Conservation (phyloP, 2,113 vertebrate genomes). For the Hypocryptadius cinnamomeus region DNA sequence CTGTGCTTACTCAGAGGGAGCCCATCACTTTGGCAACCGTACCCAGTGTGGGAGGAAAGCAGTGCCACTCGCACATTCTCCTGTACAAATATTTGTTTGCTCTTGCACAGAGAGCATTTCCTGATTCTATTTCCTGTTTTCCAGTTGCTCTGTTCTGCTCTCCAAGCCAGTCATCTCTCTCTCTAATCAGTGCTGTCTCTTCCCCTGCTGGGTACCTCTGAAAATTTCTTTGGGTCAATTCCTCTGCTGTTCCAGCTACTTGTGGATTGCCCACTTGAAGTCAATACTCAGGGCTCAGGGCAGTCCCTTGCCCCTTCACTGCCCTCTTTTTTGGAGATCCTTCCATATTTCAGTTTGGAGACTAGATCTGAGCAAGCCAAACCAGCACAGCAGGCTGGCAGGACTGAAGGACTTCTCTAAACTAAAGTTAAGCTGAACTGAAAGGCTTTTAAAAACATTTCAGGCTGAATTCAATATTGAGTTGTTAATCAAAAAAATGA, state of each 20-base stretch:
- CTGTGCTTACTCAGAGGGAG: not conserved
- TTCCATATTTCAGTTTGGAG: not conserved
- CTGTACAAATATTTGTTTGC: not conserved
- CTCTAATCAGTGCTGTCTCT: not conserved
- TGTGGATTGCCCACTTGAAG: rapidly evolving
- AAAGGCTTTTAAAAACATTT: not conserved
- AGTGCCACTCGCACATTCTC: not conserved
- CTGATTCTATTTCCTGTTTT: conserved; percentile 25
- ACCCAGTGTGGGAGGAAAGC: not conserved
- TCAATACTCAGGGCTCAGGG: not conserved
- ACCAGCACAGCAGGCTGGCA: not conserved
- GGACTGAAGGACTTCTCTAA: not conserved
- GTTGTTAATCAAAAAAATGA: not conserved
- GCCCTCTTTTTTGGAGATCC: not conserved
- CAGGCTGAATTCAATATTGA: not conserved
- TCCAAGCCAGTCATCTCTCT: not conserved
- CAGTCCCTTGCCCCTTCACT: not conserved
- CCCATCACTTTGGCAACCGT: not conserved
- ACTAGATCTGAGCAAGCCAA: not conserved
- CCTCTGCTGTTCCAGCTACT: not conserved
- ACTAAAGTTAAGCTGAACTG: not conserved
- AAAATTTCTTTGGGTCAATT: not conserved
- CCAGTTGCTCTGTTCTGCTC: not conserved
- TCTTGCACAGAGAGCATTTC: not conserved
- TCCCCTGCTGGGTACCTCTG: not conserved